Evolutionary conservation across 1,140 invertebrate species (phyloP), one percentile per base, ranked within the genome.

Genomic region (Linepithema humile): DNA sequence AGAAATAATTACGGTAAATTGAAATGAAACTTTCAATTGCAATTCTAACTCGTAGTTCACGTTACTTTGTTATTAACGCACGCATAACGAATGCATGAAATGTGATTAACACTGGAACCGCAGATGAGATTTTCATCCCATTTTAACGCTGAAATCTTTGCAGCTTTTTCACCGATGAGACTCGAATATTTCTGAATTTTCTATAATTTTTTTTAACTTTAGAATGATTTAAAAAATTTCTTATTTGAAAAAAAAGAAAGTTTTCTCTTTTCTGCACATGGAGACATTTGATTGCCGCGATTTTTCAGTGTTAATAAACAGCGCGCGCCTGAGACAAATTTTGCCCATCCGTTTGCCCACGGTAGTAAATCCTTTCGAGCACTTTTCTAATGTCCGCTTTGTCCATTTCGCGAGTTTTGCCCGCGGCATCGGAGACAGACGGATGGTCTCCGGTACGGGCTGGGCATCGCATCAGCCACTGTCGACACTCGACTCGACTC

Each of bases 311-410:
- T 59, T 29, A n/a, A 59, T 29, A 73, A n/a, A 57, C 40, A 55
- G 6, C 50, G 35, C 7, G 23, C 9, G 1, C 5, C 10, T 15
- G 29, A 69, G 10, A 70, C 50, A 70, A 57, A 73, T 57, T 73
- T 59, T n/a, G 53, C 38, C 53, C 72, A 59, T 59, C 38, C 0
- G 10, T 74, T 59, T 74, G 72, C 72, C 72, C 72, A 60, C 72
- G 72, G 72, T 74, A 60, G 60, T 12, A 59, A 60, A 60, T 20
- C 1, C 5, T 57, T 60, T 17, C n/a, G 35, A 40, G 15, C 55
- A 59, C 4, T 59, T n/a, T 17, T 32, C 17, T 10, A 60, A 23
- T 12, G 2, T 32, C 17, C 57, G 29, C 12, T 23, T 6, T n/a
- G n/a, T n/a, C n/a, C n/a, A n/a, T 55, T 55, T 10, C 9, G 53